Evolutionary conservation across 2,888 invertebrate species (phyloP), one percentile per base, ranked within the genome.

Genomic region (Cryptocephalus moraei): DNA sequence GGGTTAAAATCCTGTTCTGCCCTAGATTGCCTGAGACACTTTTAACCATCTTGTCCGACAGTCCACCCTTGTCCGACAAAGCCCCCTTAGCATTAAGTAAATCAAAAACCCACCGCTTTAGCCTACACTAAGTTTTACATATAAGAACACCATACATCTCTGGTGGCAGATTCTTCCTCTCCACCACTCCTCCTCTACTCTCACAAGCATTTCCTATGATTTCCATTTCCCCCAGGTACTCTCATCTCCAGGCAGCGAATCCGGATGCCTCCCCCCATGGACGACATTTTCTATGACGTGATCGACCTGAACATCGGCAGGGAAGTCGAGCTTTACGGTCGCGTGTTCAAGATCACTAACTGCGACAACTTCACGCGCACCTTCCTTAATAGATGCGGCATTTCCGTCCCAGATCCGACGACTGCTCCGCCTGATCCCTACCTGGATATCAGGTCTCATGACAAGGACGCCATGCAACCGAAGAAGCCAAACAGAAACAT

Each of bases 311-410:
- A 94, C 65, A 79, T 94, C 48, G 89, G 91, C 34, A 77, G 76
- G 45, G 85, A 88, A 62, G 79, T 91, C 9, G 79, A 82, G 46
- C 79, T 95, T 52, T 91, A 81, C 62, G 90, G 91, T 9, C 82
- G 88, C 64, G 78, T 82, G 8, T 91, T 78, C 63, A 81, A 87
- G 74, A 84, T 95, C 44, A 82, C 84, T 1, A 80, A 84, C 57
- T 93, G 93, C 65, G 94, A 95, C 65, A 78, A 80, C 55, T 94
- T 92, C 64, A 93, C 94, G 0, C 74, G 89, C 54, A 81, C 80
- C 45, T 94, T 91, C 68, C 71, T 94, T 8, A 86, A 86, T 64
- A 82, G 88, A 41, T 79, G 88, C 45, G 94, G 94, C 3, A 86
- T 93, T 43, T 74, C 83, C 33, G 89, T 94, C 4, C 83, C 88